Evolutionary conservation across 2,113 vertebrate genomes (phyloP), one percentile per base, ranked within the genome.

Genomic region (Thunnus thynnus): DNA sequence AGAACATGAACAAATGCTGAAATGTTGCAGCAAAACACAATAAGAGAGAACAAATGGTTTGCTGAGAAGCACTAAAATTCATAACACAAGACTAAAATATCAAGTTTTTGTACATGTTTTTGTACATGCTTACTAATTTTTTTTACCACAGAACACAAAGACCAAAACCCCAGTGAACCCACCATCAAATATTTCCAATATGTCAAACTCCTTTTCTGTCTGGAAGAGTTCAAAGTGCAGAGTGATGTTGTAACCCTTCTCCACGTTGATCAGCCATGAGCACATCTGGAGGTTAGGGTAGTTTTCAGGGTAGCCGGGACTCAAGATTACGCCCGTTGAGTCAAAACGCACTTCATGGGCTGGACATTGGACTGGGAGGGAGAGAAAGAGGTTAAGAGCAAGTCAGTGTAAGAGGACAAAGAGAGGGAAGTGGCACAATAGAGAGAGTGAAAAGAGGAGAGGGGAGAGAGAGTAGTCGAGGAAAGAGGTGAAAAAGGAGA

Each of bases 181-280:
- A 99, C 98, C 98, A 91, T 99, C 98, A 94, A 98, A 99, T 94
- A 99, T 97, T 93, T 99, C 98, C 90, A 99, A 95, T 93, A 99
- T 96, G 93, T 99, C 98, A 95, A 99, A 99, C 89, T 99, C 97
- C 71, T 98, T 99, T 94, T 99, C 98, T 27, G 97, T 99, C 88
- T 99, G 98, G 93, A 99, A 99, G 90, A 97, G 97, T 89, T 98
- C 96, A n/a, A 99, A 96, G 94, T 97, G 96, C 92, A 99, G 95
- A 83, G 96, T 98, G 92, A 99, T 96, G 83, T 99, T 99, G 90
- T 99, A 99, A 60, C 97, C 98, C 87, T 99, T 99, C 95, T 99
- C 98, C 87, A 99, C 98, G 3, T 96, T 97, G 81, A 99, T 98
- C 79, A 97, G 96, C 98, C 98, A 99, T 0, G 97, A 96, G 88